Evolutionary conservation across 1,140 invertebrate species (phyloP), one percentile per base, ranked within the genome.

Genomic region (Scylla paramamosain): DNA sequence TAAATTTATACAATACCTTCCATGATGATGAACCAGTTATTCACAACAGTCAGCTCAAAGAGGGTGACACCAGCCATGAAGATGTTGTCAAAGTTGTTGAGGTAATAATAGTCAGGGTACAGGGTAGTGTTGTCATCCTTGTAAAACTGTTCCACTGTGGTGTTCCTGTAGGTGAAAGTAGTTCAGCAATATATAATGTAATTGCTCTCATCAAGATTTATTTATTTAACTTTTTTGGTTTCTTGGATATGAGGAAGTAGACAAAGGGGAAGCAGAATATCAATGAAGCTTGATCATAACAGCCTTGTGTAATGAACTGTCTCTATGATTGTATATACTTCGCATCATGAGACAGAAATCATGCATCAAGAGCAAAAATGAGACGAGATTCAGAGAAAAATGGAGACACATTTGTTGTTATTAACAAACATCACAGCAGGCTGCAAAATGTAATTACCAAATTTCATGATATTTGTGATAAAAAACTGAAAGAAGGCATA

Each of bases 141-240:
- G 96, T 98, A 98, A 97, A 98, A 99, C 96, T 98, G 98, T 97
- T 99, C 98, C 12, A 99, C 98, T 4, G 98, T 98, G 82, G 98
- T 98, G 97, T 99, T 98, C 86, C 98, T 98, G 96, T 7, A 67
- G 52, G 82, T 20, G 52, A 93, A 84, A 96, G 39, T 39, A 39
- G 84, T 86, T 52, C 82, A 96, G 20, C n/a, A 7, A 84, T 45
- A 14, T 39, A 84, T 84, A 25, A 86, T 39, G 2, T 28, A 31
- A 89, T 28, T 31, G 4, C 32, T 89, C 32, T 39, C 4, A 28
- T 31, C 10, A 4, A 89, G 32, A 89, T 32, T 89, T 39, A 32
- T 32, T 89, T 39, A 32, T 39, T 39, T 6, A 39, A 39, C 39
- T 39, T 39, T 39, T 39, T 39, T 39, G 39, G 39, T 39, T 39